Conservation (phyloP, 2,888 invertebrate genomes). For the Hypercompe scribonia region DNA sequence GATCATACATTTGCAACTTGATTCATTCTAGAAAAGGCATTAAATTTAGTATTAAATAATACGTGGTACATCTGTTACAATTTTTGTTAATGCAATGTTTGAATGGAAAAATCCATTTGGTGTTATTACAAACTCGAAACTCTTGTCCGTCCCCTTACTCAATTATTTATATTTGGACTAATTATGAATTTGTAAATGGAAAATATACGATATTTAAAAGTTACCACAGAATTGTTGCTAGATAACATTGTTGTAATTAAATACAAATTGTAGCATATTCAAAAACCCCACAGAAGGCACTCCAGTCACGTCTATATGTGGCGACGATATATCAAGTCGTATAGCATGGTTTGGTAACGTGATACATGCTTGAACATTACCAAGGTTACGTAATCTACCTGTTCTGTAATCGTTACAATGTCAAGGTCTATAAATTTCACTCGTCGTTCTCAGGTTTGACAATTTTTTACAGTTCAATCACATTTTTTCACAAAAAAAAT, state of each 20-base stretch:
- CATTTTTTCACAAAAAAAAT: too few species aligned
- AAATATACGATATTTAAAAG: background rate
- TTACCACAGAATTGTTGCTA: background rate
- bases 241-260: background rate
- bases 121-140: too few species aligned
- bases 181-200: too few species aligned
- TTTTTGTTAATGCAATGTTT: background rate
- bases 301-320: slow-evolving; percentile 60
- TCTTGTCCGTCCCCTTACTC: too few species aligned
- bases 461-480: background rate
- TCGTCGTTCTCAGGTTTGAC: slow-evolving; percentile 22
- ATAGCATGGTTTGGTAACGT: slow-evolving; percentile 68
- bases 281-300: slow-evolving; percentile 44
- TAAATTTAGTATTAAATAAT: slow-evolving; percentile 26
- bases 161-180: too few species aligned
- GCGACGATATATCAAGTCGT: slow-evolving; percentile 55
- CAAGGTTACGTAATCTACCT: slow-evolving; percentile 66
- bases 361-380: slow-evolving; percentile 65
- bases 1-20: slow-evolving; percentile 23
- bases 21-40: slow-evolving; percentile 31
- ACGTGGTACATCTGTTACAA: too few species aligned
- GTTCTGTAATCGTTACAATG: slow-evolving; percentile 70
- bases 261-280: background rate
- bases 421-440: slow-evolving; percentile 75
- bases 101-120: too few species aligned